These are phyloP conservation scores for Onthophagus sagittarius DNA, from an alignment of 2,888 invertebrate species.

Conservation along the genomic window DNA sequence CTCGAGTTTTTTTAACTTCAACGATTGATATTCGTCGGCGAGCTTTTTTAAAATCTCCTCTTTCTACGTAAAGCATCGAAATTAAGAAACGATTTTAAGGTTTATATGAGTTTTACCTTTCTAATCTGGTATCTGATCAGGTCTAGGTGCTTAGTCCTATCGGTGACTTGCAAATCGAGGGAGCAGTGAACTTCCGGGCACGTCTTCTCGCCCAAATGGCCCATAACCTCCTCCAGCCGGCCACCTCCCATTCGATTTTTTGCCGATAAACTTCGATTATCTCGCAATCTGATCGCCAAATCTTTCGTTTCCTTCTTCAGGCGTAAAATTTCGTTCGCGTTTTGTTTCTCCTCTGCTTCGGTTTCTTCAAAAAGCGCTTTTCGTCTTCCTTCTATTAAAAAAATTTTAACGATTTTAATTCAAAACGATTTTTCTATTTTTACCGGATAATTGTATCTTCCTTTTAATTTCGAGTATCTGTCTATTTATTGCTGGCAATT, in stretches of 20 bases:
- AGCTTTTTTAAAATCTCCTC: conserved; percentile 56
- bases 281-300: conserved; percentile 57
- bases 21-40: conserved; percentile 59
- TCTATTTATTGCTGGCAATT: conserved; percentile 61
- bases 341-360: conserved; percentile 69
- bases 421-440: conserved; percentile 17
- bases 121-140: conserved; percentile 66
- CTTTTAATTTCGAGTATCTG: conserved; percentile 83
- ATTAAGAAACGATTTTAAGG: not conserved
- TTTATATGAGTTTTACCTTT: conserved; percentile 45
- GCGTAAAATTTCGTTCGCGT: conserved; percentile 64
- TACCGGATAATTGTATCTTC: conserved; percentile 80
- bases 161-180: conserved; percentile 66
- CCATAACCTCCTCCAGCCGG: conserved; percentile 40
- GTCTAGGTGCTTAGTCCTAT: conserved; percentile 70
- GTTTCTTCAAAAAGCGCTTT: conserved; percentile 80
- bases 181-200: conserved; percentile 53
- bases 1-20: conserved; percentile 58
- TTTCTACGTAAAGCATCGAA: conserved; percentile 40
- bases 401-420: too few relatives aligned
- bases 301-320: conserved; percentile 72
- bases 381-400: conserved; percentile 70
- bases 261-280: conserved; percentile 48
- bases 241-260: conserved; percentile 33
- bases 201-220: conserved; percentile 51